A percentile compares a stretch with the other conserved stretches of the same genome.
Conservation (phyloP, 2,113 vertebrate genomes). For the Chaetops frenatus region DNA sequence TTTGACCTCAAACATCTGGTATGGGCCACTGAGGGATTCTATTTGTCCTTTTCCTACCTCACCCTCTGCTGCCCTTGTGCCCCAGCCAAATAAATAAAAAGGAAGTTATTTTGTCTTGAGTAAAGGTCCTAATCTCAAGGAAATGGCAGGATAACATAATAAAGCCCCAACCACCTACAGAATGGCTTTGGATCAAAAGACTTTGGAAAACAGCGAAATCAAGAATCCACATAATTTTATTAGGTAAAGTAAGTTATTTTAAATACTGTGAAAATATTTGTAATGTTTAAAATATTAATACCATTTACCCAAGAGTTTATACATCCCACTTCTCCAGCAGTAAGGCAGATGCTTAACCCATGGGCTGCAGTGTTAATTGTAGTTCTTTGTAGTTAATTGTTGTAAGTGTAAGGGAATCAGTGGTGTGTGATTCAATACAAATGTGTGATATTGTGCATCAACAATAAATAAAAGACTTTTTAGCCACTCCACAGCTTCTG, state of each 20-base stretch:
- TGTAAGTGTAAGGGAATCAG: not conserved
- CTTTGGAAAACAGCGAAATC: not conserved
- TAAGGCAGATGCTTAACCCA: not conserved
- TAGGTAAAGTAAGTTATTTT: not conserved
- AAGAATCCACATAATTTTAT: not conserved
- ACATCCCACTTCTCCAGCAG: not conserved
- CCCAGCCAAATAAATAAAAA: not conserved
- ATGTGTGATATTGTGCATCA: not conserved
- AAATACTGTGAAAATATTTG: not conserved
- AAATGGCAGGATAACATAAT: not conserved
- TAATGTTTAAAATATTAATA: not conserved
- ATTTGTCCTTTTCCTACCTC: not conserved
- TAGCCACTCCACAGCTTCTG: not conserved
- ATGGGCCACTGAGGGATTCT: not conserved
- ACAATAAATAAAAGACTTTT: not conserved
- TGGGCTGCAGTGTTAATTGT: not conserved
- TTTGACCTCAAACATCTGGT: not conserved
- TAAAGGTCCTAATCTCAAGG: not conserved
- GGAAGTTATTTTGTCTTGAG: not conserved
- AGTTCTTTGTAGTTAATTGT: not conserved
- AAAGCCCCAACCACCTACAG: not conserved
- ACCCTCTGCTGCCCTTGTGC: rapidly evolving
- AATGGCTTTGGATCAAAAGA: not conserved
- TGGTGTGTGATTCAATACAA: not conserved
- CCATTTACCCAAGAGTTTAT: not conserved